These are phyloP conservation scores for Dipodomys ordii DNA, from an alignment of 2,113 vertebrate genomes.

Conservation along the genomic window DNA sequence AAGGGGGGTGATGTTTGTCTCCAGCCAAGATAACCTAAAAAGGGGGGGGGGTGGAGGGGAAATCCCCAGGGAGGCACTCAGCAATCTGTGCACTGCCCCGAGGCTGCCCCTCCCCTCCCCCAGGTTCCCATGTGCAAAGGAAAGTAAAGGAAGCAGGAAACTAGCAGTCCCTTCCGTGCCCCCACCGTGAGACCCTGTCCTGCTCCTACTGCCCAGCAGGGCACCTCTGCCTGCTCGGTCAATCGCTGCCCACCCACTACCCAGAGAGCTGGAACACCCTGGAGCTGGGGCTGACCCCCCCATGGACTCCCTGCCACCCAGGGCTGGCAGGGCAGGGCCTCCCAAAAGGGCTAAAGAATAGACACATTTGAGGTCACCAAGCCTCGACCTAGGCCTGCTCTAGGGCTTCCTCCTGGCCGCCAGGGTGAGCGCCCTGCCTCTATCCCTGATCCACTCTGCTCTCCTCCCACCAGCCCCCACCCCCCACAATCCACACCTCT, in stretches of 20 bases:
- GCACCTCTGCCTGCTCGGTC: background rate
- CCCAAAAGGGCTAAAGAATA: background rate
- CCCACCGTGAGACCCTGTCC: background rate
- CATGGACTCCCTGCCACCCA: background rate
- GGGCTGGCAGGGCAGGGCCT: background rate
- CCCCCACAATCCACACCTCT: accelerated
- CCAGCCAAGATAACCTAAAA: conserved; percentile 61
- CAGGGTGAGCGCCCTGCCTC: background rate
- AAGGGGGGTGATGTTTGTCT: background rate
- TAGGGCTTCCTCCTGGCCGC: background rate
- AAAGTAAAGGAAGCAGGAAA: too few species aligned
- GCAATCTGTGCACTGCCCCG: background rate
- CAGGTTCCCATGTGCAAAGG: accelerated
- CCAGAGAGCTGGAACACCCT: background rate
- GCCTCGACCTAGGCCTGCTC: background rate
- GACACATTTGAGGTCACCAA: background rate
- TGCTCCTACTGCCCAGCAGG: background rate
- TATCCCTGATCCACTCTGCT: background rate
- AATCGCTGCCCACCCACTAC: too few species aligned
- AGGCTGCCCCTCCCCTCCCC: background rate
- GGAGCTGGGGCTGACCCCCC: background rate
- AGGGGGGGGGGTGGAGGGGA: background rate
- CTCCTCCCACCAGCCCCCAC: background rate
- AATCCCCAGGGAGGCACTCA: too few species aligned
- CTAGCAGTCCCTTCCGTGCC: background rate